These are phyloP conservation scores for Cryptophagus acutangulus DNA, from an alignment of 2,888 invertebrate species.

Conservation along the genomic window DNA sequence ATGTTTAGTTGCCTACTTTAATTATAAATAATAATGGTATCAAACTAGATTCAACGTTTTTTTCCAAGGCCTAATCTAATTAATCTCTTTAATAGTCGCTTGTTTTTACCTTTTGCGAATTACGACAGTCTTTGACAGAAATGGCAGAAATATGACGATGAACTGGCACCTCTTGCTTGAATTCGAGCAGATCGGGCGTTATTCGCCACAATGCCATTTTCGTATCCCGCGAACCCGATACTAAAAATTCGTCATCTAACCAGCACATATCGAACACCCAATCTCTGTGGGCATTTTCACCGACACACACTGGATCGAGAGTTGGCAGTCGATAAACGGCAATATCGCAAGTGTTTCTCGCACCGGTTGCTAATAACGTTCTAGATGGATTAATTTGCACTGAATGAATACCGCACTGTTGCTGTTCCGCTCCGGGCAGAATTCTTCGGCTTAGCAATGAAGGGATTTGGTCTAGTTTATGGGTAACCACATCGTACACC, in stretches of 20 bases:
- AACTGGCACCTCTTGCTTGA: constrained; percentile 51
- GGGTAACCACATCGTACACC: constrained; percentile 86
- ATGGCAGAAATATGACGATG: constrained; percentile 61
- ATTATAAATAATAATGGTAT: no score
- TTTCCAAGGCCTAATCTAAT: not conserved
- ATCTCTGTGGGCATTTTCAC: constrained; percentile 85
- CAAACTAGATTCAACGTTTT: no score
- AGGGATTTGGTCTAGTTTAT: constrained; percentile 84
- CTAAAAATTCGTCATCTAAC: constrained; percentile 93
- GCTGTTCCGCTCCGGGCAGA: constrained; percentile 51
- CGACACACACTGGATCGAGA: constrained; percentile 89
- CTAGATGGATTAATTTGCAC: constrained; percentile 91
- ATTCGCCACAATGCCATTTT: constrained; percentile 88
- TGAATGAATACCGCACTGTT: constrained; percentile 88
- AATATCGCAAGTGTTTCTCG: constrained; percentile 85
- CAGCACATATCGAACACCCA: constrained; percentile 92
- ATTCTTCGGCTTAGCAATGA: constrained; percentile 66
- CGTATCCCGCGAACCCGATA: constrained; percentile 89
- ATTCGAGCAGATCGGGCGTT: constrained; percentile 47
- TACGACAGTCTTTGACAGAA: constrained; percentile 71
- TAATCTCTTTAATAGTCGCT: not conserved
- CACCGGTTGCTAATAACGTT: constrained; percentile 87
- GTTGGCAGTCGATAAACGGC: constrained; percentile 90
- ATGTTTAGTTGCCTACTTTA: no score
- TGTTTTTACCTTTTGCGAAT: constrained; percentile 61